Evolutionary conservation across 2,888 invertebrate genomes (phyloP), one percentile per base, ranked within the genome.

Genomic region (Lasius fuliginosus): DNA sequence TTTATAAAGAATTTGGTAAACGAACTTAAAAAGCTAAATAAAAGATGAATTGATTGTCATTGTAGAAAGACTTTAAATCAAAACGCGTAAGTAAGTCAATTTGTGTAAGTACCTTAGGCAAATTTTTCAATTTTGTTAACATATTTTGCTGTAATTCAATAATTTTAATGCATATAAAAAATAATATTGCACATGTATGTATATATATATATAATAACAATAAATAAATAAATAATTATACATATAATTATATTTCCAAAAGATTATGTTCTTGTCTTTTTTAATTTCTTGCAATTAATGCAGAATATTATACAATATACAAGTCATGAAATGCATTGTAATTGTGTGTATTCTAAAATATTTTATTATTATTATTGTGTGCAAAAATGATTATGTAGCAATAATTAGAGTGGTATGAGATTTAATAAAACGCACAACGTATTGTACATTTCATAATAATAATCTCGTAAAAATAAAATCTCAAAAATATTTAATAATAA

Each of bases 321-420:
- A 33, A 92, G 23, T 91, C 30, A 53, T 92, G 12, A 92, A 92
- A 8, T 93, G 92, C 40, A 93, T 92, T 1, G 77, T 92, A 84
- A 92, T 92, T 64, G 91, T 93, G 58, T 93, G 93, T 69, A 88
- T 92, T 40, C 86, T 93, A 18, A 92, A 91, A 85, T 92, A 92
- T 87, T 91, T 92, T 84, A 88, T 92, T 46, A 91, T 92, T 46
- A 91, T 93, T 71, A 89, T 87, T 89, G 92, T 92, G 88, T 15
- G 33, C 30, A 6, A 60, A 56, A 62, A 58, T 23, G 1, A 68
- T n/a, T 15, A 68, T 49, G 12, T 23, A 64, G 8, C 4, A 65
- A 36, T n/a, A 36, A 36, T 58, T 42, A 30, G 5, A 27, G 5
- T 18, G 4, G 40, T 33, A 49, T 15, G 5, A 49, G 5, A 49